These are phyloP conservation scores for Invenusta paracnida DNA, from an alignment of 2,888 invertebrate species.

Conservation along the genomic window DNA sequence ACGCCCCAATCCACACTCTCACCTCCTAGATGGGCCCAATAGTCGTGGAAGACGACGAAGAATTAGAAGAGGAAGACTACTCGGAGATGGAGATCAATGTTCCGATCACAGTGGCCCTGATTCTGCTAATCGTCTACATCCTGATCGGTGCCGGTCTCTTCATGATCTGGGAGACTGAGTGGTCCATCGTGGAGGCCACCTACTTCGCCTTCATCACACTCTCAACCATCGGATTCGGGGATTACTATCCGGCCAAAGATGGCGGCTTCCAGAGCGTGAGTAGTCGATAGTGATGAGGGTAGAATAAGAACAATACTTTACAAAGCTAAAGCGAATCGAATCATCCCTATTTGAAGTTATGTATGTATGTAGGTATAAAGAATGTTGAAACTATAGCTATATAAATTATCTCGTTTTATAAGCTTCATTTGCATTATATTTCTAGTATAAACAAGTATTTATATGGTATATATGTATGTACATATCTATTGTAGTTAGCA, in stretches of 20 bases:
- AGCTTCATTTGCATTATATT: background rate
- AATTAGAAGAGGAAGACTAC: conserved; percentile 34
- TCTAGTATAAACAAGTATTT: too few species aligned
- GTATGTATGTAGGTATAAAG: too few species aligned
- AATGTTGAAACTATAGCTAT: too few species aligned
- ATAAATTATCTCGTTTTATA: too few species aligned
- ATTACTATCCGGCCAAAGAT: conserved; percentile 32
- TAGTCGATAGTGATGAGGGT: too few species aligned
- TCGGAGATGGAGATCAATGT: conserved; percentile 33
- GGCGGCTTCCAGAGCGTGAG: background rate
- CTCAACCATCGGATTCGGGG: conserved; percentile 35
- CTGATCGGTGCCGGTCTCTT: conserved; percentile 42
- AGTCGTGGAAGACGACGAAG: conserved; percentile 23
- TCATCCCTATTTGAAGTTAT: too few species aligned
- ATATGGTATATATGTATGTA: too few species aligned
- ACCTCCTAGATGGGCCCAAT: background rate
- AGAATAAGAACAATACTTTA: too few species aligned
- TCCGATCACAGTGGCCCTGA: conserved; percentile 39
- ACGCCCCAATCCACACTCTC: background rate
- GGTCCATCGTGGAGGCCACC: background rate
- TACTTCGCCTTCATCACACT: conserved; percentile 34
- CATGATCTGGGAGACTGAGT: conserved; percentile 40
- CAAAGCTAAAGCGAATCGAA: too few species aligned
- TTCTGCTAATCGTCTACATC: conserved; percentile 37
- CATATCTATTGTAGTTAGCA: too few species aligned